phyloP scores from a whole-genome alignment of 2,888 invertebrate species.

The Eumacrocentrus americanus region DNA sequence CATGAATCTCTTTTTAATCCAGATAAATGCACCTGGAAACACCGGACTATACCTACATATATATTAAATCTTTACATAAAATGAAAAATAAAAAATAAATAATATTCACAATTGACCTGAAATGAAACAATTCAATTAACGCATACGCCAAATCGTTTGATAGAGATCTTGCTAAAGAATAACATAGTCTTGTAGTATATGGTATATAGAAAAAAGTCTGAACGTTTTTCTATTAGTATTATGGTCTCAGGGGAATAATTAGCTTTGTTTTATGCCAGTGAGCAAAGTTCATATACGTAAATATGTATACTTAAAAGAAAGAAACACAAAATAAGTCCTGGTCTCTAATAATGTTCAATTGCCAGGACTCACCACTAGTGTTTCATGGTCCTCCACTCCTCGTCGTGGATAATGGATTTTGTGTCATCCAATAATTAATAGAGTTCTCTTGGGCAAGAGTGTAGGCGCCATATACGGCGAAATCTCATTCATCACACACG shows the following conservation, averaged over 20 bases:
- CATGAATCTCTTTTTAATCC: neutral
- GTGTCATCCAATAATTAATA: constrained; percentile 61
- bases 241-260: constrained; percentile 48
- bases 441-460: constrained; percentile 49
- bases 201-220: neutral
- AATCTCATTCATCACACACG: constrained; percentile 59
- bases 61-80: too few species aligned
- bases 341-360: constrained; percentile 6
- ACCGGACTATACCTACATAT: too few species aligned
- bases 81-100: constrained; percentile 10
- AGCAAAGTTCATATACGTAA: constrained; percentile 3
- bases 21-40: too few species aligned
- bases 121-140: too few species aligned
- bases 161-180: too few species aligned
- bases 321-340: too few species aligned
- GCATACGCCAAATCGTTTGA: too few species aligned
- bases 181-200: neutral
- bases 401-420: constrained; percentile 58
- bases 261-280: constrained; percentile 51
- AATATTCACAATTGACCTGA: neutral
- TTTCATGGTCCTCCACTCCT: constrained; percentile 39
- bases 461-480: constrained; percentile 36
- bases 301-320: too few species aligned
- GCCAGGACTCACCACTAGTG: too few species aligned
- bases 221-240: constrained; percentile 24